A percentile compares a stretch with the other conserved stretches of the same genome.
Evolutionary conservation across 2,113 vertebrate species (phyloP).

Genomic region (Entomyzon cyanotis): DNA sequence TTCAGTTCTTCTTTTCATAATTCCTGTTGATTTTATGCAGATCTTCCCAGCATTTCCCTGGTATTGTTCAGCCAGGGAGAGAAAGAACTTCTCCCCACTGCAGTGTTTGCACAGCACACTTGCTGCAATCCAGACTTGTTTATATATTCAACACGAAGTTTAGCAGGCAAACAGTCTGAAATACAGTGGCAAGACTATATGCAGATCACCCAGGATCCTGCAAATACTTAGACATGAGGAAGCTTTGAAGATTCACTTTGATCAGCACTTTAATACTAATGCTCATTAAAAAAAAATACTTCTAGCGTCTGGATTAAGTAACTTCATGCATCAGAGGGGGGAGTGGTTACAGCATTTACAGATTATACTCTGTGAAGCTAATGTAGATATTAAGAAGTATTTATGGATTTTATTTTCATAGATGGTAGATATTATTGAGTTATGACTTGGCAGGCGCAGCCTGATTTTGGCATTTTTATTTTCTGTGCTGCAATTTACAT

Average conservation of each 20-base stretch:
- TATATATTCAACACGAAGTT: neutral
- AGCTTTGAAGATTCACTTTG: slow-evolving; percentile 2
- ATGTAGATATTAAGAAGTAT: slow-evolving; percentile 32
- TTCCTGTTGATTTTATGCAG: neutral
- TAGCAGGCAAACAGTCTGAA: neutral
- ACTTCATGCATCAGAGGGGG: neutral
- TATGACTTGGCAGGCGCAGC: slow-evolving; percentile 31
- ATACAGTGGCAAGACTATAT: neutral
- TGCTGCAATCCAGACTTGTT: neutral
- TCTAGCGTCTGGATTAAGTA: neutral
- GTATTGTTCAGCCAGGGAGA: neutral
- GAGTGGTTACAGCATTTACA: neutral
- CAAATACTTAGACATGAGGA: neutral
- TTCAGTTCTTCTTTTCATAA: neutral
- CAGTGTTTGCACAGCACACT: neutral
- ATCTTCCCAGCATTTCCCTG: neutral
- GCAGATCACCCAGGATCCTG: neutral
- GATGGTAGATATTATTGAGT: slow-evolving; percentile 40
- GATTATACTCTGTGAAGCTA: neutral
- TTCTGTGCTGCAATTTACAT: slow-evolving; percentile 40
- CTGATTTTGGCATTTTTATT: slow-evolving; percentile 60
- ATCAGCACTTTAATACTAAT: slow-evolving; percentile 11
- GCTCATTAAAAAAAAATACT: neutral
- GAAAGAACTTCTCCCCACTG: neutral
- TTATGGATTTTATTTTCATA: slow-evolving; percentile 55